Conservation (phyloP, 2,888 invertebrate genomes). For the Lasioglossum villosulum region DNA sequence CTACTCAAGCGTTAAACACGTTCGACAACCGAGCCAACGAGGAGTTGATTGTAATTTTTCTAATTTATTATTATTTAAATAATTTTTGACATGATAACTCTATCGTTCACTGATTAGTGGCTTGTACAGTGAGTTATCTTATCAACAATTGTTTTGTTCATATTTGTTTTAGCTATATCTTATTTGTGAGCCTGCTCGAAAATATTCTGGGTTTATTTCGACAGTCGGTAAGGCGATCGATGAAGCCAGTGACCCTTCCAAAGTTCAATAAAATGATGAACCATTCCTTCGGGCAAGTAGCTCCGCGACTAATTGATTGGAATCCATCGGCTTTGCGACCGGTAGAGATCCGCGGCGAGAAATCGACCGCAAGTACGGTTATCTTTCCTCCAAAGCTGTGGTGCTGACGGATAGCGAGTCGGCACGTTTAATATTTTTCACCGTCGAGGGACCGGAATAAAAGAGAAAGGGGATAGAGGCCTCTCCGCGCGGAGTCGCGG, state of each 20-base stretch:
- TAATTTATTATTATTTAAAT: too few relatives aligned
- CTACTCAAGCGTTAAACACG: too few relatives aligned
- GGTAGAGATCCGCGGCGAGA: neutral
- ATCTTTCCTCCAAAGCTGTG: neutral
- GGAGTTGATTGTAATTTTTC: too few relatives aligned
- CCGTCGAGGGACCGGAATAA: neutral
- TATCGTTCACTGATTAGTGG: neutral
- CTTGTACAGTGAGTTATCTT: neutral
- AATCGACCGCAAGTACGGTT: neutral
- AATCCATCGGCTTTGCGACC: neutral
- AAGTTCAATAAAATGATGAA: neutral
- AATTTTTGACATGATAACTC: too few relatives aligned
- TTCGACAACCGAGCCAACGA: too few relatives aligned
- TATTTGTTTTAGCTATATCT: neutral
- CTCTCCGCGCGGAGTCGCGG: neutral
- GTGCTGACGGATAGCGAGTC: neutral
- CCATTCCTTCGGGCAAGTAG: slow-evolving; percentile 1
- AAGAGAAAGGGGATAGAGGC: neutral
- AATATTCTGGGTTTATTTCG: neutral
- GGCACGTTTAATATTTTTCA: neutral
- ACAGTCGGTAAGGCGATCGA: neutral
- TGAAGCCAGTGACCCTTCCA: neutral
- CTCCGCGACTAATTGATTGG: neutral
- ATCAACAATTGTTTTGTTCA: neutral
- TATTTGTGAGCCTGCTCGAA: neutral